Percentiles rank a stretch among this genome's conserved stretches.
phyloP scores from a whole-genome alignment of 2,113 vertebrate genomes.

The Patagioenas fasciata region DNA sequence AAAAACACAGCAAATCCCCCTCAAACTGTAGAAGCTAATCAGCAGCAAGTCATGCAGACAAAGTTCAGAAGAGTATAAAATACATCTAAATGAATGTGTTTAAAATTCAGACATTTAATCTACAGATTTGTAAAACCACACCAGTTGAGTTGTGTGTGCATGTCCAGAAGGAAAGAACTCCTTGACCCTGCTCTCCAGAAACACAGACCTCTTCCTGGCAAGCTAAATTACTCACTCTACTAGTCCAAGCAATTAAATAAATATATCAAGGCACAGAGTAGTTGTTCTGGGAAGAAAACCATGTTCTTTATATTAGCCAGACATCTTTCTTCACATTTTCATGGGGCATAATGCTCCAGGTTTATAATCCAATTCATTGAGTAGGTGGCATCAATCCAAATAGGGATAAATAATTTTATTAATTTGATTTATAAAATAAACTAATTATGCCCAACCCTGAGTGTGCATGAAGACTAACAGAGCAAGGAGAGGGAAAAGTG shows the following conservation, averaged over 20 bases:
- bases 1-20: not conserved
- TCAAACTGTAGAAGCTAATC: not conserved
- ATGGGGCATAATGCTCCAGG: not conserved
- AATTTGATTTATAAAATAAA: constrained; percentile 43
- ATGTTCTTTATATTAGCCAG: not conserved
- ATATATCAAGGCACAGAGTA: not conserved
- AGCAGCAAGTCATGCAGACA: not conserved
- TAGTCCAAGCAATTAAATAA: constrained; percentile 29
- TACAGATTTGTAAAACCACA: not conserved
- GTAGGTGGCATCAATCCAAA: not conserved
- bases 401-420: not conserved
- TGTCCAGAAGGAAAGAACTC: constrained; percentile 26
- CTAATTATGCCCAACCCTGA: not conserved
- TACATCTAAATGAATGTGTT: not conserved
- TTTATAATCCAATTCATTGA: not conserved
- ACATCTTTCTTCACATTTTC: not conserved
- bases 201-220: constrained; percentile 46
- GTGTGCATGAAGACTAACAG: not conserved
- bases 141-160: not conserved
- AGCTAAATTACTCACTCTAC: not conserved
- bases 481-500: not conserved
- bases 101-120: not conserved
- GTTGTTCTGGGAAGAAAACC: constrained; percentile 42
- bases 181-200: constrained; percentile 46
- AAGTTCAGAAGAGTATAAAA: not conserved